phyloP scores from a whole-genome alignment of 2,888 invertebrate genomes.

The Lasioglossum marginatum region DNA sequence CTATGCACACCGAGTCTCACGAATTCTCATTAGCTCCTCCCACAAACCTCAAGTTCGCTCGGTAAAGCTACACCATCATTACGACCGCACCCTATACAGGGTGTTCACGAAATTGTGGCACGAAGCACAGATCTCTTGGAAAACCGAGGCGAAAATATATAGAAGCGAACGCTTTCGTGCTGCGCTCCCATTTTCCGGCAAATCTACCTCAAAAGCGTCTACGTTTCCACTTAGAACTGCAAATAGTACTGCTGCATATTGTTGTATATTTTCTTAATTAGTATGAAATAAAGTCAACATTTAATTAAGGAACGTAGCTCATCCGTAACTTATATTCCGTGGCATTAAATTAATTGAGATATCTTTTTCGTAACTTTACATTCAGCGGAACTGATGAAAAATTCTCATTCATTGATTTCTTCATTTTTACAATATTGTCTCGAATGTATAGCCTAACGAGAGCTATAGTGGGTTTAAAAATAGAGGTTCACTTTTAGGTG shows the following conservation, averaged over 20 bases:
- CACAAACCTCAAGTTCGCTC: conserved; percentile 13
- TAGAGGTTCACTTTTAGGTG: neutral
- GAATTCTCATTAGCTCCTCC: conserved; percentile 13
- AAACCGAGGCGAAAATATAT: neutral
- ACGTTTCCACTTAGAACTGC: neutral
- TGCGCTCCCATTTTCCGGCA: neutral
- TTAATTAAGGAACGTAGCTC: neutral
- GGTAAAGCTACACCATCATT: conserved; percentile 17
- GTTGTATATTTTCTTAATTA: neutral
- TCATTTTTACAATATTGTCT: neutral
- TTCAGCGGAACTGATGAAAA: neutral
- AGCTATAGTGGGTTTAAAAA: neutral
- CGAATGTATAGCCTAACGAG: neutral
- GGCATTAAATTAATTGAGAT: neutral
- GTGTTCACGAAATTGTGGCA: neutral
- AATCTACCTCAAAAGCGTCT: neutral
- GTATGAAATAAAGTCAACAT: neutral
- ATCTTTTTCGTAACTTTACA: neutral
- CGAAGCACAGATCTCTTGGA: neutral
- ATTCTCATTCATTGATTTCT: neutral
- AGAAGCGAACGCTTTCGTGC: neutral
- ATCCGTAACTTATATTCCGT: neutral
- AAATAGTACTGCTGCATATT: neutral
- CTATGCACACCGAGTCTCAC: conserved; percentile 1
- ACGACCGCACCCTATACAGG: conserved; percentile 6